A percentile compares a stretch with the other conserved stretches of the same genome.
Conservation (phyloP, 30 jellyfish, hydroid and myxozoan species). For the Cassiopea xamachana region DNA sequence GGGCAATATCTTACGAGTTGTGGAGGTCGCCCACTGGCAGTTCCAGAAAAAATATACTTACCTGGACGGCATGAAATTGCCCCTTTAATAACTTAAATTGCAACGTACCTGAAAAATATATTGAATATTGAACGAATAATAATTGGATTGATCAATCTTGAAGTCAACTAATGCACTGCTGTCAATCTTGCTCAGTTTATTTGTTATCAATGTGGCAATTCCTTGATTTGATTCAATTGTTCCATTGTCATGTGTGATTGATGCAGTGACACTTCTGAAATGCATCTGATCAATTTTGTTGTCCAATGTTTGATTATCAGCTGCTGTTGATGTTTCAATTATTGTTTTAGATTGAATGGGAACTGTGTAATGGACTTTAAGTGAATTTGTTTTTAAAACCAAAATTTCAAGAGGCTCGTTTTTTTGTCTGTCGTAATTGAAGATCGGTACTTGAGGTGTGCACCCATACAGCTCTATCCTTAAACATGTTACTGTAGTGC, state of each 20-base stretch:
- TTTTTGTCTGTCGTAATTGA: background rate
- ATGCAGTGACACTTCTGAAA: background rate
- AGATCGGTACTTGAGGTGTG: constrained; percentile 23
- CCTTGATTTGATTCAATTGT: background rate
- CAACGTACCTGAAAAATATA: background rate
- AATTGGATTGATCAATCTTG: background rate
- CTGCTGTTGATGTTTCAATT: constrained; percentile 32
- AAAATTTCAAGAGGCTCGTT: background rate
- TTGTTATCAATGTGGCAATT: background rate
- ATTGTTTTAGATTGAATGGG: background rate
- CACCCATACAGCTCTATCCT: constrained; percentile 68
- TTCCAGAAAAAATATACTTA: no score
- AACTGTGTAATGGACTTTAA: background rate
- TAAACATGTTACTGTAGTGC: constrained; percentile 19
- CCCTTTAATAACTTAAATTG: no score
- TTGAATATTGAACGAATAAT: background rate
- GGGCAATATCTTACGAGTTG: no score
- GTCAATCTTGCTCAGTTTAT: background rate
- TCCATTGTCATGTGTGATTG: constrained; percentile 14
- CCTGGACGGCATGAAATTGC: no score
- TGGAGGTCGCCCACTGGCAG: no score
- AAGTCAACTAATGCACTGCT: background rate
- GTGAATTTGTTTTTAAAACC: background rate
- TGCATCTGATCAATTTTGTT: background rate
- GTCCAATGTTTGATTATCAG: background rate